These are phyloP conservation scores for Gobionotothen gibberifrons DNA, from an alignment of 2,797 vertebrate genomes.

Conservation along the genomic window DNA sequence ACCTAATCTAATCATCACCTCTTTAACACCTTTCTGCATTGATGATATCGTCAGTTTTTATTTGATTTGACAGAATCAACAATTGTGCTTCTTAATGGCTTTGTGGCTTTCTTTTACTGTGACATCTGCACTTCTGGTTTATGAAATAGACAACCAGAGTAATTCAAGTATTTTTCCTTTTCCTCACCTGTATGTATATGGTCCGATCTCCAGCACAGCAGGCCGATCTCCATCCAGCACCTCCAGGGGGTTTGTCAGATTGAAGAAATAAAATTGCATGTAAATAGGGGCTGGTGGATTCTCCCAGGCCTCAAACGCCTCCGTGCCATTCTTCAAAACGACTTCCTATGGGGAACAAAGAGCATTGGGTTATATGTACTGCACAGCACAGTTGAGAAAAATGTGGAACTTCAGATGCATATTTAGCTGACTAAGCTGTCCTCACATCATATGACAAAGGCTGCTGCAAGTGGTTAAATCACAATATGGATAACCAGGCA, in stretches of 20 bases:
- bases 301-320: constrained; percentile 89
- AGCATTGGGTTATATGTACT: constrained; percentile 15
- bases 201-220: constrained; percentile 90
- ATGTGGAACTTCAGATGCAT: neutral
- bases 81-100: neutral
- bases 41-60: neutral
- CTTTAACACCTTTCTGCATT: neutral
- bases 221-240: constrained; percentile 88
- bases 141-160: neutral
- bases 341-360: constrained; percentile 82
- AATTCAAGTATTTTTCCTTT: neutral
- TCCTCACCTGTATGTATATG: constrained; percentile 94
- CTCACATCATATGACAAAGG: constrained; percentile 37
- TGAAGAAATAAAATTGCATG: constrained; percentile 98
- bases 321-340: constrained; percentile 90
- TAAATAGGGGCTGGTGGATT: constrained; percentile 92
- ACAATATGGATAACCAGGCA: neutral
- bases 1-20: constrained; percentile 4
- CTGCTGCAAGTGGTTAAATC: neutral
- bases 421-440: constrained; percentile 19
- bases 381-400: neutral
- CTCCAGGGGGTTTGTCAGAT: constrained; percentile 92
- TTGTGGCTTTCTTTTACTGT: neutral
- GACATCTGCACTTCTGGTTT: neutral
- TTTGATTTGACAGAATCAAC: neutral